Percentiles rank a stretch among this genome's conserved stretches.
Evolutionary conservation across 1,140 invertebrate species (phyloP).

Genomic region (Anoplolepis gracilipes): DNA sequence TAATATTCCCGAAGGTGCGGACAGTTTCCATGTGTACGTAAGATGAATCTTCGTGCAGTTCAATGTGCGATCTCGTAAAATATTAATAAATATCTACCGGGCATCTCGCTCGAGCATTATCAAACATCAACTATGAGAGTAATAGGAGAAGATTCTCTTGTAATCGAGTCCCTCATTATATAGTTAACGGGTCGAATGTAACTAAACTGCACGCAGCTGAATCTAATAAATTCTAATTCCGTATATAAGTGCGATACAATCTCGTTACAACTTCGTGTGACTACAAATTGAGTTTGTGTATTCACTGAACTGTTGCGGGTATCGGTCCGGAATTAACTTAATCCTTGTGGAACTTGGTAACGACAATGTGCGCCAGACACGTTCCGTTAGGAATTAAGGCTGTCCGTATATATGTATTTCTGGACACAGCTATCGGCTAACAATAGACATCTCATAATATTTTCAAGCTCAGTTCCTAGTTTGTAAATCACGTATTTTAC

Average conservation of each 20-base stretch:
- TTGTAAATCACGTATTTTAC: neutral
- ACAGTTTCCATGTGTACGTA: constrained; percentile 43
- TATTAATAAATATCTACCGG: constrained; percentile 47
- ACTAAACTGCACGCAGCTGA: neutral
- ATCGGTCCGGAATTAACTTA: constrained; percentile 27
- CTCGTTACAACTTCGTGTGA: constrained; percentile 42
- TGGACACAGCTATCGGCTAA: neutral
- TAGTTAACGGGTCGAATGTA: constrained; percentile 22
- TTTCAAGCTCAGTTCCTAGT: neutral
- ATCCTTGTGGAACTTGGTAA: constrained; percentile 16
- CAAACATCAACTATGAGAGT: neutral
- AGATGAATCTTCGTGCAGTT: constrained; percentile 36
- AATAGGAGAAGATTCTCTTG: constrained; percentile 17
- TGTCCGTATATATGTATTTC: constrained; percentile 14
- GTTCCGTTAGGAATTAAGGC: neutral
- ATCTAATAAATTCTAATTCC: constrained; percentile 28
- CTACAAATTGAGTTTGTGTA: constrained; percentile 41
- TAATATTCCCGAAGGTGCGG: constrained; percentile 51
- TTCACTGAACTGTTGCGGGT: neutral
- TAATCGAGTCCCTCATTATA: constrained; percentile 36
- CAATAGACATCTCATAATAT: neutral
- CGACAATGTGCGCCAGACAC: constrained; percentile 1
- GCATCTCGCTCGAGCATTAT: neutral
- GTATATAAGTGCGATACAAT: constrained; percentile 12
- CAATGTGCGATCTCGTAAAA: constrained; percentile 40